Base-by-base conservation (phyloP, 2,113 vertebrate species). In the Podarcis cretensis region DNA sequence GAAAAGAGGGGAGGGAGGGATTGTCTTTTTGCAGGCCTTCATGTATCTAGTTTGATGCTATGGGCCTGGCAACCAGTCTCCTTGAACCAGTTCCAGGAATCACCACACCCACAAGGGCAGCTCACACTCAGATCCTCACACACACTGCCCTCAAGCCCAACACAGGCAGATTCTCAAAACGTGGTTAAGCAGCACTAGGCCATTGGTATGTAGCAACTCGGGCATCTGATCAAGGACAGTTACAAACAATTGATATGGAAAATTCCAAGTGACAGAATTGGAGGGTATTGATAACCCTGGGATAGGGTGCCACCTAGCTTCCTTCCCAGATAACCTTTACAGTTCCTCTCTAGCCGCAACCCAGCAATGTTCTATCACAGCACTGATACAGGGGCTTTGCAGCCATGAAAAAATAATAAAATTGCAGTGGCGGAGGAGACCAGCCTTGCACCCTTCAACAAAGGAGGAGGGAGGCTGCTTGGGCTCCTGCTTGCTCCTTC, bases 251-350 rank as follows among this genome's bases (percentile, higher is more conserved):
- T 63, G 54, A 69, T 63, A 57, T 30, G 37, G 25, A 71, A 81
- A 35, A 87, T 37, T 35, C n/a, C 68, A 59, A 75, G 35, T 16
- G 57, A 25, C 80, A 83, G 35, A 83, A 77, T 16, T 12, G 30
- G 74, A 69, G 73, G 12, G 21, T 30, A 78, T 54, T 27, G 83
- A 23, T 35, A 76, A 75, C 3, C 20, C 37, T 66, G 59, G 80
- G 57, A 76, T 35, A 65, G 71, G n/a, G 81, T 77, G 73, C 81
- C 87, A 77, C 65, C 73, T 77, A 83, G 87, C 81, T 83, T 83
- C 81, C 59, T 74, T 54, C 37, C 14, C 35, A 66, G 43, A 18
- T 7, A 59, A 20, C 40, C 71, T 83, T 43, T 18, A 21, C 25
- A 37, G 71, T 35, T 14, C 12, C 18, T 82, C 40, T 65, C 6